Evolutionary conservation across 2,797 vertebrate species (phyloP), one percentile per base, ranked within the genome.

Genomic region (Poecilia wingei): DNA sequence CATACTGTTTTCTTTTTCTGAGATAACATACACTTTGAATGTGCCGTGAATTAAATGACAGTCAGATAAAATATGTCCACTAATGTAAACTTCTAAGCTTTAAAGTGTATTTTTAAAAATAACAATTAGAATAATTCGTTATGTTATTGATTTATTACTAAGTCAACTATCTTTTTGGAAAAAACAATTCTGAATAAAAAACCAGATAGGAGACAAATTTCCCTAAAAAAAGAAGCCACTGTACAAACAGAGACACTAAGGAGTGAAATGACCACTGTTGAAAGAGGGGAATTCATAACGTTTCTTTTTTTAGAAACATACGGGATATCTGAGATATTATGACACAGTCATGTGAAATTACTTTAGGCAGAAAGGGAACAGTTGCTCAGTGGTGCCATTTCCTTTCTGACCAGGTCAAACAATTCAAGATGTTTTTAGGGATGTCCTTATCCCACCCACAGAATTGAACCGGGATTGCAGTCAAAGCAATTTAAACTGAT

Each of bases 21-120:
- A 10, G 31, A 43, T 10, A 28, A 9, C 4, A 33, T 8, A 25
- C 12, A 31, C 84, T 25, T 22, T 61, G 9, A 36, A 82, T 79
- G 74, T 39, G 6, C 12, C 49, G 72, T 78, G 78, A 82, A 78
- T 74, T 55, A 78, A 80, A 72, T 14, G 31, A 28, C 28, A 14
- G 55, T 90, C 85, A 89, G 81, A 66, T 73, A 75, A 82, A 88
- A 75, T 53, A 14, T 73, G 12, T 25, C 14, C 28, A 45, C 49
- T n/a, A 6, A 41, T 68, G 36, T 41, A 3, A 18, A 39, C 14
- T 66, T 66, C 61, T 36, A 39, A 66, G 33, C 33, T 66, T 36
- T 16, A 61, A 61, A 33, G 61, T 22, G 33, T 39, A 10, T 49
- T 73, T 14, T 0, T 41, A 43, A 25, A 25, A n/a, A 43, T 45